Base-by-base conservation (phyloP, 2,888 invertebrate species). In the Trichopoda pennipes region DNA sequence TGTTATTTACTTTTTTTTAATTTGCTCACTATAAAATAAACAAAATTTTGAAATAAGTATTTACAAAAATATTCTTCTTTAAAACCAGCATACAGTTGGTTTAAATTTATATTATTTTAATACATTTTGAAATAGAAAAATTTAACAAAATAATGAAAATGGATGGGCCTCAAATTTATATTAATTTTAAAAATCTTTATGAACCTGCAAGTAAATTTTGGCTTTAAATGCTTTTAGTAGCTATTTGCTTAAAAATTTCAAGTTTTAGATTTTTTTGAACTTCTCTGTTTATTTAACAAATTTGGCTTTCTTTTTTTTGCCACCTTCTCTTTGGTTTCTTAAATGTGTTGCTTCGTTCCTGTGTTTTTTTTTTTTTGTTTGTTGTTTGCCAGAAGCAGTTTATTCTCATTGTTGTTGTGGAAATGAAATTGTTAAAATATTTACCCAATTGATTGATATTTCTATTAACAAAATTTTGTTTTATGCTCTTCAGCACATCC, bases 361-460 rank as follows among this genome's bases (percentile, higher is more conserved):
- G 23, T 51, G 32, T 44, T 35, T 53, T 28, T 23, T 32, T 64
- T 21, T 32, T 6, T 28, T 28, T 28, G 4, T 2, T 28, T 28
- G 4, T 28, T 28, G 3, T 4, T 60, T 66, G 2, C 10, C 35
- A 35, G 21, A 10, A 38, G 38, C 38, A 12, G 38, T 19, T 44
- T 19, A 21, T 49, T 64, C 17, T n/a, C 21, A 23, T 21, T 70
- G 64, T 51, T 70, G 55, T 75, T 70, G 66, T 58, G 81, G 78
- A 78, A 78, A 75, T 70, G 53, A 78, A 81, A 81, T 81, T 81
- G 78, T 70, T 74, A 70, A 81, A 79, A 84, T 84, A 80, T 84
- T 84, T 83, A 83, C 79, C 73, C 84, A 84, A 81, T 81, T 84
- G 84, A 84, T 84, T 84, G 84, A 81, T 83, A 80, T 83, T 84